These are phyloP conservation scores for Nematopogon swammerdamellus DNA, from an alignment of 2,888 invertebrate genomes.

Conservation along the genomic window DNA sequence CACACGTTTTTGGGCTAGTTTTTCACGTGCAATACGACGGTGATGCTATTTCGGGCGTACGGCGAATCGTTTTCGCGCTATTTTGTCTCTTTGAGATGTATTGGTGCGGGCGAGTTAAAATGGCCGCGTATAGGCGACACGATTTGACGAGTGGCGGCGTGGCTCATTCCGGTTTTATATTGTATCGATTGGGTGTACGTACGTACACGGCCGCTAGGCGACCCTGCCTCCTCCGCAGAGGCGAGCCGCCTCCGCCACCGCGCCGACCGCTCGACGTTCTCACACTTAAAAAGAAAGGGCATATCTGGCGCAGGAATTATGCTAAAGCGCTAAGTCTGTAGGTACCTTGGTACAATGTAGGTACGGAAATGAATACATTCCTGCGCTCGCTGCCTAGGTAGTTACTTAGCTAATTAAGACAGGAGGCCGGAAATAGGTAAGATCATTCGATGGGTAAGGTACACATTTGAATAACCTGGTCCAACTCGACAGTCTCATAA, in stretches of 20 bases:
- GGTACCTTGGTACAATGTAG: no score
- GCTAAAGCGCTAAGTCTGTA: background rate
- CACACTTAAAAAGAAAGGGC: background rate
- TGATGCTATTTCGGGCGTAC: conserved; percentile 14
- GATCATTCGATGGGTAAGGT: no score
- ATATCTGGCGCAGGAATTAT: background rate
- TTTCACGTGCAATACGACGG: conserved; percentile 45
- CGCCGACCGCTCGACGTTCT: background rate
- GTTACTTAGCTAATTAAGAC: no score
- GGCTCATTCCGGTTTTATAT: conserved; percentile 20
- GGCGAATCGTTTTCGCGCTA: conserved; percentile 6
- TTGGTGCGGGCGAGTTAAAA: conserved; percentile 10
- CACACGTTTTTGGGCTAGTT: conserved; percentile 51
- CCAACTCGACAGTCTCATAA: no score
- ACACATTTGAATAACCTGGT: no score
- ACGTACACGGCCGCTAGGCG: no score
- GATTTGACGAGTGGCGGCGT: conserved; percentile 5
- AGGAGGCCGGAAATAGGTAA: no score
- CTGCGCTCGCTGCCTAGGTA: no score
- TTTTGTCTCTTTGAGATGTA: conserved; percentile 5
- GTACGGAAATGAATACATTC: no score
- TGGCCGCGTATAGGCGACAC: conserved; percentile 12
- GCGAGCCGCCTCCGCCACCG: background rate
- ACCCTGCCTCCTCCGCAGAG: no score
- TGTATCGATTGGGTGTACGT: conserved; percentile 33